Evolutionary conservation across 2,888 invertebrate genomes (phyloP).

Genomic region (Polydrusus cervinus): DNA sequence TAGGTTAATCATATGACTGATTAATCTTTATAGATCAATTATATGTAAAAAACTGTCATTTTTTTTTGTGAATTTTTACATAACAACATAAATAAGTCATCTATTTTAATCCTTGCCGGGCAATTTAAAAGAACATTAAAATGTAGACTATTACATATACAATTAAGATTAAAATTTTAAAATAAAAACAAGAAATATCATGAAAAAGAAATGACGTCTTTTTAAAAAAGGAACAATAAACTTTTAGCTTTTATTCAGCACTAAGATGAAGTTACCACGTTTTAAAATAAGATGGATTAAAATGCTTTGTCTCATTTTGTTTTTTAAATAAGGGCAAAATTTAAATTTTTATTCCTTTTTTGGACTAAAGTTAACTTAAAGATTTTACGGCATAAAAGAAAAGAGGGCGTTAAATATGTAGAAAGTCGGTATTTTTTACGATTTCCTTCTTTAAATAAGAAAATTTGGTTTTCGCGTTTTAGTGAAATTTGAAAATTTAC

Average conservation of each 20-base stretch:
- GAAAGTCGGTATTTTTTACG: background rate
- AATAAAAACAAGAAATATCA: conserved; percentile 1
- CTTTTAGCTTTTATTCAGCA: conserved; percentile 9
- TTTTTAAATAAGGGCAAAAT: conserved; percentile 4
- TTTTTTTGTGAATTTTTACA: too few species aligned
- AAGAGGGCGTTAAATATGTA: background rate
- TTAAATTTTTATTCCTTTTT: background rate
- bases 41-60: too few species aligned
- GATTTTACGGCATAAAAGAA: background rate
- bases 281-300: conserved; percentile 4
- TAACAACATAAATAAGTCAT: too few species aligned
- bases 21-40: too few species aligned
- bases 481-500: too few species aligned
- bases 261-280: conserved; percentile 19
- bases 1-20: too few species aligned
- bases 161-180: conserved; percentile 12
- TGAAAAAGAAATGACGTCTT: conserved; percentile 6
- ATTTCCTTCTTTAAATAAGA: too few species aligned
- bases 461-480: too few species aligned
- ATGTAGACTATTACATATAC: background rate
- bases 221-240: conserved; percentile 10
- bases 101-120: too few species aligned
- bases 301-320: conserved; percentile 7
- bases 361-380: background rate
- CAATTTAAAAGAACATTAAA: background rate